Conservation (phyloP, 2,113 vertebrate species). For the Tauraco erythrolophus region DNA sequence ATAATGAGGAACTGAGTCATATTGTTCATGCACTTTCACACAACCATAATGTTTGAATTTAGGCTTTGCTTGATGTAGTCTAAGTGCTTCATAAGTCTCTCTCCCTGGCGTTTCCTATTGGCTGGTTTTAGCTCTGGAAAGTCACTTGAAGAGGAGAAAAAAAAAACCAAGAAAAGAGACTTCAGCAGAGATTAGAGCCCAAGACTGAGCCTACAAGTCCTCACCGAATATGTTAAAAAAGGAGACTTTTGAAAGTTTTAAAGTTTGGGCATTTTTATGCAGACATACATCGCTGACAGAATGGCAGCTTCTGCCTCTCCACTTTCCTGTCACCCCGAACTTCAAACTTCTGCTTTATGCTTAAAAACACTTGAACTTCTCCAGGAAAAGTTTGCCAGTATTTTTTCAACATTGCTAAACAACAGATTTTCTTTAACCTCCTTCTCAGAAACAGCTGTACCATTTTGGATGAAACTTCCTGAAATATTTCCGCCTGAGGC, state of each 20-base stretch:
- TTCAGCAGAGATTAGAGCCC: neutral
- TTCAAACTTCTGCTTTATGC: neutral
- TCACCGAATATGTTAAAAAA: neutral
- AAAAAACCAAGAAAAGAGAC: neutral
- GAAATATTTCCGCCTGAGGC: slow-evolving; percentile 54
- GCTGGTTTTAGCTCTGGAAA: neutral
- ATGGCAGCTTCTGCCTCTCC: neutral
- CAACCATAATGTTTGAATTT: neutral
- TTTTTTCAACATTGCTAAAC: slow-evolving; percentile 31
- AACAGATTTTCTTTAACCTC: slow-evolving; percentile 36
- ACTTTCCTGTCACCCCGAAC: neutral
- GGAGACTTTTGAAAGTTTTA: neutral
- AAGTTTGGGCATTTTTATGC: neutral
- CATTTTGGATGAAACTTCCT: slow-evolving; percentile 53
- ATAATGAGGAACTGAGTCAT: neutral
- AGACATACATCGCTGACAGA: neutral
- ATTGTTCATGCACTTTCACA: neutral
- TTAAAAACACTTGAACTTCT: neutral
- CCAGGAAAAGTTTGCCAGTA: neutral
- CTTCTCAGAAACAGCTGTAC: slow-evolving; percentile 61
- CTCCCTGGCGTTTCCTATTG: neutral
- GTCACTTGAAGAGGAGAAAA: neutral
- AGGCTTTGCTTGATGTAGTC: neutral
- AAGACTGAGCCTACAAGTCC: neutral
- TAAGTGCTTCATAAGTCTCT: neutral